Conservation (phyloP, 2,113 vertebrate genomes). For the Mohoua ochrocephala region DNA sequence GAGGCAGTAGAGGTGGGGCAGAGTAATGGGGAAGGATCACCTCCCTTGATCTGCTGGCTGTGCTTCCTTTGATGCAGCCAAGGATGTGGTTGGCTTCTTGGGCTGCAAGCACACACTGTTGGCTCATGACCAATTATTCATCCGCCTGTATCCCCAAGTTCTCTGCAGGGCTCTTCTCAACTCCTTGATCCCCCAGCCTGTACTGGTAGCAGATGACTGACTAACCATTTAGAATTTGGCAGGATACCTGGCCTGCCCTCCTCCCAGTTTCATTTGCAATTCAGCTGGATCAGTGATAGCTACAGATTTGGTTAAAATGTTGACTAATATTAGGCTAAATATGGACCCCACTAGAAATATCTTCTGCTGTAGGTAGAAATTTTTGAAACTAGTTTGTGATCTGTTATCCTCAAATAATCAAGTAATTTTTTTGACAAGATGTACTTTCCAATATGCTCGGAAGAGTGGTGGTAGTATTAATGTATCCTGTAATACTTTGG, state of each 20-base stretch:
- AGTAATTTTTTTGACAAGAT: neutral
- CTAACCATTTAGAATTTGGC: neutral
- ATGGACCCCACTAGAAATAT: neutral
- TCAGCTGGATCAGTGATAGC: neutral
- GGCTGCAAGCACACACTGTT: accelerated
- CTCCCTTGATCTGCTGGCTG: neutral
- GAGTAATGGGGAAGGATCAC: neutral
- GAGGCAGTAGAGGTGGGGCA: accelerated
- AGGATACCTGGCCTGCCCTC: neutral
- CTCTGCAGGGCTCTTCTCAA: neutral
- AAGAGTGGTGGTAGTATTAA: neutral
- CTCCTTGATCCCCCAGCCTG: neutral
- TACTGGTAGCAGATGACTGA: neutral
- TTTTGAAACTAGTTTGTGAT: neutral
- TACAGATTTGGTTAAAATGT: neutral
- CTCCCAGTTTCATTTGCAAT: neutral
- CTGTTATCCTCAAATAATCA: neutral
- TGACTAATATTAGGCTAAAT: neutral
- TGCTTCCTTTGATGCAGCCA: neutral
- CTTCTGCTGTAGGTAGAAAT: neutral
- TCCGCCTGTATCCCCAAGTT: neutral
- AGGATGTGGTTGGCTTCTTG: neutral
- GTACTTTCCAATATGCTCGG: neutral
- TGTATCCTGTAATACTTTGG: neutral
- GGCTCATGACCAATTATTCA: neutral